A percentile compares a stretch with the other conserved stretches of the same genome.
These are phyloP conservation scores for Mugil cephalus DNA, from an alignment of 2,113 vertebrate species.

Conservation along the genomic window DNA sequence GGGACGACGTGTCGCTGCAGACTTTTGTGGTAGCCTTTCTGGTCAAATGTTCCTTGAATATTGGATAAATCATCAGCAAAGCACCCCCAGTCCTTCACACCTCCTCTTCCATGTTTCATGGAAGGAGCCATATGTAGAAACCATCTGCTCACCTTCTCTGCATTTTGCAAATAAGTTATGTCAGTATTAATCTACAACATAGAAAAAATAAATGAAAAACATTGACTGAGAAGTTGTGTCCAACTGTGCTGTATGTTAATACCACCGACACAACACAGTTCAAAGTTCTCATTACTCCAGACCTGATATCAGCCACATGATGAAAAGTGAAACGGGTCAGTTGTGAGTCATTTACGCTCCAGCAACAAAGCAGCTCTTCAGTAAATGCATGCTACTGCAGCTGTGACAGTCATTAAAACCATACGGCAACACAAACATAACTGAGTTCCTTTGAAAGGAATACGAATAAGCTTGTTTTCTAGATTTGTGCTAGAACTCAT, in stretches of 20 bases:
- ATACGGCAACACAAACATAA: neutral
- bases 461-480: slow-evolving; percentile 15
- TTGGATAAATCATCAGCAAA: too few species aligned
- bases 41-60: too few species aligned
- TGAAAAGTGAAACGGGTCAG: neutral
- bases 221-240: too few species aligned
- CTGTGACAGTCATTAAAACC: slow-evolving; percentile 11
- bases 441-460: neutral
- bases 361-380: slow-evolving; percentile 1
- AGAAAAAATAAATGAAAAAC: too few species aligned
- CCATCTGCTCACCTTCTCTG: too few species aligned
- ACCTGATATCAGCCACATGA: neutral
- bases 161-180: too few species aligned
- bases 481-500: slow-evolving; percentile 3
- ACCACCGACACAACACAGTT: neutral
- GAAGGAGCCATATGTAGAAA: too few species aligned
- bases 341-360: neutral
- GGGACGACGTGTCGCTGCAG: too few species aligned
- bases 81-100: too few species aligned
- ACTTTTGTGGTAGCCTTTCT: too few species aligned
- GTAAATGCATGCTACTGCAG: neutral
- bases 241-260: neutral
- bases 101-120: too few species aligned
- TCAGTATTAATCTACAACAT: too few species aligned
- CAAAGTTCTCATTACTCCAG: neutral